phyloP scores from a whole-genome alignment of 92 coral and sea anemone genomes.

The Zoanthus solanderi region DNA sequence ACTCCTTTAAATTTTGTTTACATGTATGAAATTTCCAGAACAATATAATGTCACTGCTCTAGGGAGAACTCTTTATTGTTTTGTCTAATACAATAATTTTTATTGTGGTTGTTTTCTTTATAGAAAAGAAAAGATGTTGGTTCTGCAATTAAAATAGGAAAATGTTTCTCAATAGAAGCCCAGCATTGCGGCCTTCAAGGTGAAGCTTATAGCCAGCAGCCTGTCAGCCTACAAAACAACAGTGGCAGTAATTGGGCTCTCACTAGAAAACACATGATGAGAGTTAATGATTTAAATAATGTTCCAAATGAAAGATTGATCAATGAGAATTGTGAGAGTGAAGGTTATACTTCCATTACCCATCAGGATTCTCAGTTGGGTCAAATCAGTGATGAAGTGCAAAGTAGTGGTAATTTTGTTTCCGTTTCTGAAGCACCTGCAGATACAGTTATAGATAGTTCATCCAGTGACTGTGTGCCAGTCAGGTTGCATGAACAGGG shows the following conservation, averaged over 20 bases:
- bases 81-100: not conserved
- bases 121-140: not conserved
- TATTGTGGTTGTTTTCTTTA: not conserved
- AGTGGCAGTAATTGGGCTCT: not conserved
- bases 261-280: not conserved
- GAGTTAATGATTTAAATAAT: not conserved
- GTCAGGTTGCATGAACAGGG: not conserved
- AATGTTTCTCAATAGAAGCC: not conserved
- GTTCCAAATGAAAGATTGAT: not conserved
- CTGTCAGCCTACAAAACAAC: not conserved
- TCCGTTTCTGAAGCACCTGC: not conserved
- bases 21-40: no score
- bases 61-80: not conserved
- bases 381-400: not conserved
- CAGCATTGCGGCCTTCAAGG: not conserved
- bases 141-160: conserved; percentile 6
- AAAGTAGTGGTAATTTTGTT: not conserved
- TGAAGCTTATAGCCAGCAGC: not conserved
- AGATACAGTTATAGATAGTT: not conserved
- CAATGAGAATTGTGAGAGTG: not conserved
- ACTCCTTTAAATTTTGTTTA: no score
- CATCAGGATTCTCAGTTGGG: conserved; percentile 2
- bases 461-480: not conserved
- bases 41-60: no score
- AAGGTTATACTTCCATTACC: not conserved